phyloP scores from a whole-genome alignment of 2,888 invertebrate species.

The Steinernema carpocapsae region DNA sequence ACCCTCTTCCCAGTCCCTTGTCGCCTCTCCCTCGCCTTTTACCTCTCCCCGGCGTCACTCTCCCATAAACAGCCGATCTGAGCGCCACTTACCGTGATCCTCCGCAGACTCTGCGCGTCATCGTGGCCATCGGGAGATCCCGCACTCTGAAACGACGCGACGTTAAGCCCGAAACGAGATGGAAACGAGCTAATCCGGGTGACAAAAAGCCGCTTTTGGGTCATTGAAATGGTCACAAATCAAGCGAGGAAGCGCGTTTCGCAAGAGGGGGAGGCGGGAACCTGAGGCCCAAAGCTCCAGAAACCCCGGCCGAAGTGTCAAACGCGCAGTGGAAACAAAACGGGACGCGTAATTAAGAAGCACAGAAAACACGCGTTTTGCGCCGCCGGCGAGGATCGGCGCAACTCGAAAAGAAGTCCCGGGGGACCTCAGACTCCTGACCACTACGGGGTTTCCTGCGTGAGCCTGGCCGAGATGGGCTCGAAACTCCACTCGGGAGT shows the following conservation, averaged over 20 bases:
- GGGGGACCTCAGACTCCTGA: background rate
- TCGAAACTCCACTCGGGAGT: too few relatives aligned
- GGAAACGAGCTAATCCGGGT: background rate
- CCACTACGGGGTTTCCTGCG: background rate
- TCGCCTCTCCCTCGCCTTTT: background rate
- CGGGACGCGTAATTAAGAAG: constrained; percentile 8
- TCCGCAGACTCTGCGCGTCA: constrained; percentile 6
- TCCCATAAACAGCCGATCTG: too few relatives aligned
- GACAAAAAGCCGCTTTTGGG: too few relatives aligned
- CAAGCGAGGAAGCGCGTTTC: background rate
- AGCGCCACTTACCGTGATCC: constrained; percentile 4
- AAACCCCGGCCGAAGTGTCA: constrained; percentile 3
- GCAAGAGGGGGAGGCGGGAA: background rate
- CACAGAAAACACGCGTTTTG: constrained; percentile 5
- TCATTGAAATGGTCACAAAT: background rate
- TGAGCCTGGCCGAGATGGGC: too few relatives aligned
- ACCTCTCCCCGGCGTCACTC: background rate
- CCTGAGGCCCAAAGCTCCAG: background rate
- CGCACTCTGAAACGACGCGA: constrained; percentile 13
- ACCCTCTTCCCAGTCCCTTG: background rate
- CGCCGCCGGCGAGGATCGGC: too few relatives aligned
- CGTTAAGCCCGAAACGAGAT: background rate
- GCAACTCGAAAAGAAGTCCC: background rate
- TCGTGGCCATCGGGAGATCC: constrained; percentile 2
- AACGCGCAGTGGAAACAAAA: background rate